These are phyloP conservation scores for Mimas tiliae DNA, from an alignment of 2,888 invertebrate genomes.

Conservation along the genomic window DNA sequence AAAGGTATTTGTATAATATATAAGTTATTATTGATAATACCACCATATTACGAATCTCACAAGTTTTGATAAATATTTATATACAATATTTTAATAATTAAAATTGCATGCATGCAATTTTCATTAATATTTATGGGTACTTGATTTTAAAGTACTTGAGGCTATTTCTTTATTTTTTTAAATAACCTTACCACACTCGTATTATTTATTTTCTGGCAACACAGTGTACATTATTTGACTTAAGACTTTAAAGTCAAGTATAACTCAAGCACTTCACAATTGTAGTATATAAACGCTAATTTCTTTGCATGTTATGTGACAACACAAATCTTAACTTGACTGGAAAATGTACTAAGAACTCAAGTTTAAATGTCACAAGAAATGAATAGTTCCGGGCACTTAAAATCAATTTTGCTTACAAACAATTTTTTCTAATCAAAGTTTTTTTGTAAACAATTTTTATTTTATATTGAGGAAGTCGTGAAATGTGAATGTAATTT, in stretches of 20 bases:
- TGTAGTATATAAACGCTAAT: background rate
- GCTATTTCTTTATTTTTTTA: background rate
- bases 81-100: background rate
- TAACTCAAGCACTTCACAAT: background rate
- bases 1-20: conserved; percentile 8
- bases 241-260: background rate
- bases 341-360: background rate
- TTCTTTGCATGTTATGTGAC: conserved; percentile 5
- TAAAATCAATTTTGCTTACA: background rate
- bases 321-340: background rate
- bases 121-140: background rate
- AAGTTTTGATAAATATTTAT: background rate
- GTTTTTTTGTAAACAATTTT: too few species aligned
- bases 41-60: background rate
- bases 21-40: background rate
- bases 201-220: background rate
- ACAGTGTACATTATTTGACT: background rate
- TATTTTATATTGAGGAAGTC: too few species aligned
- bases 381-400: background rate
- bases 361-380: background rate
- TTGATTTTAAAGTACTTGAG: background rate
- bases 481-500: too few species aligned
- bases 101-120: background rate
- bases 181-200: background rate
- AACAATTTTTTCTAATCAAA: too few species aligned